Percentiles rank a stretch among this genome's conserved stretches.
Evolutionary conservation across 2,113 vertebrate species (phyloP).

Genomic region (Nansenia antarctica): DNA sequence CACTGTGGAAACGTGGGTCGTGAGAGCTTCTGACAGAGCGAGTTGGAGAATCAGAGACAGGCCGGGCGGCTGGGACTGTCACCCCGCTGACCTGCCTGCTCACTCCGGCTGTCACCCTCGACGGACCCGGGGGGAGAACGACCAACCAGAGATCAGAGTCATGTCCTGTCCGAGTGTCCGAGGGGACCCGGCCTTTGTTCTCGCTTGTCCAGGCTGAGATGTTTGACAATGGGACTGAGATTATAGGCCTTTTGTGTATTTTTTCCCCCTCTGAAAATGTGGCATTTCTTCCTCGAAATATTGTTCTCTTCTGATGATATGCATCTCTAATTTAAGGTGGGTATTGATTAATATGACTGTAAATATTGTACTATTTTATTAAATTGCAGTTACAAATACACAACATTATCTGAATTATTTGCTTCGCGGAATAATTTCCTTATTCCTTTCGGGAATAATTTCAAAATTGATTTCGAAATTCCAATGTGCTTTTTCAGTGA

Average conservation of each 20-base stretch:
- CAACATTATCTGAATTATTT: too few species aligned
- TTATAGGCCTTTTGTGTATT: slow-evolving; percentile 55
- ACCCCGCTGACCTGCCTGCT: slow-evolving; percentile 29
- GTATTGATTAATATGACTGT: too few species aligned
- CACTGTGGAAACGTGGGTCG: background rate
- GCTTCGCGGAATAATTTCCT: too few species aligned
- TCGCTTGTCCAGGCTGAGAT: slow-evolving; percentile 45
- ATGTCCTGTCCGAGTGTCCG: slow-evolving; percentile 38
- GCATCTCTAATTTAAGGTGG: too few species aligned
- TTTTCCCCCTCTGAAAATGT: too few species aligned
- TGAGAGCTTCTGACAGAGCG: background rate
- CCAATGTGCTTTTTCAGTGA: too few species aligned
- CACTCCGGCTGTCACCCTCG: slow-evolving; percentile 30
- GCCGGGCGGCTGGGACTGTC: slow-evolving; percentile 12
- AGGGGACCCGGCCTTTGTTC: slow-evolving; percentile 57
- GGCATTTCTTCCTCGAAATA: too few species aligned
- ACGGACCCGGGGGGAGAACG: slow-evolving; percentile 45
- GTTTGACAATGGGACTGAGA: slow-evolving; percentile 55
- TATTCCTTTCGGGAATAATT: too few species aligned
- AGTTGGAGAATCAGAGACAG: background rate
- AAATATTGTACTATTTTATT: too few species aligned
- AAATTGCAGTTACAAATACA: too few species aligned
- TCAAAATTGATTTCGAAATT: too few species aligned
- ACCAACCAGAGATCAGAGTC: slow-evolving; percentile 51
- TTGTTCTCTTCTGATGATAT: too few species aligned